Percentiles rank a stretch among this genome's conserved stretches.
These are phyloP conservation scores for Neodiprion virginianus DNA, from an alignment of 1,140 invertebrate genomes.

Conservation along the genomic window DNA sequence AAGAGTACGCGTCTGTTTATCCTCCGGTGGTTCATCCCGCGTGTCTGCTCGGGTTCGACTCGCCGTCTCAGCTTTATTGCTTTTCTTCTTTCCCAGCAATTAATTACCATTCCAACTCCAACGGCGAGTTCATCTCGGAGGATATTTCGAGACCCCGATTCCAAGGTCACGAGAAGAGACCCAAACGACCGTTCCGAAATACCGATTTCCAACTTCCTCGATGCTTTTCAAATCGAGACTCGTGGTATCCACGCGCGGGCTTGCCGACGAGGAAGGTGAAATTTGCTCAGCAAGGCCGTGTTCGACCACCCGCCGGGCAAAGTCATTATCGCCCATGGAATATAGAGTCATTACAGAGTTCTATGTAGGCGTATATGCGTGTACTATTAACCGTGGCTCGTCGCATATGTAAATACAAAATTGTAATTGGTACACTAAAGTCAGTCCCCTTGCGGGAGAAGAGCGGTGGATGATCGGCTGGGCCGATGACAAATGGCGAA, in stretches of 20 bases:
- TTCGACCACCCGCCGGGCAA: neutral
- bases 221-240: no score
- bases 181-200: no score
- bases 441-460: neutral
- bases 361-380: neutral
- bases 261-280: neutral
- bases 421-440: neutral
- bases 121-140: no score
- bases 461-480: neutral
- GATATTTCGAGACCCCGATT: no score
- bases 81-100: neutral
- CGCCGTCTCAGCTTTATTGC: neutral
- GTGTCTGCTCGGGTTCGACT: neutral
- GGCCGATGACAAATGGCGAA: conserved; percentile 1
- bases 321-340: neutral
- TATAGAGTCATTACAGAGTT: conserved; percentile 1
- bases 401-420: neutral
- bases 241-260: no score
- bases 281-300: neutral
- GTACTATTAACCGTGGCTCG: neutral
- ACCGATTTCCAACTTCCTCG: no score
- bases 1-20: neutral
- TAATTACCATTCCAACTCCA: neutral
- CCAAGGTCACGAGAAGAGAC: no score
- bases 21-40: neutral